These are phyloP conservation scores for Pogonocherus hispidulus DNA, from an alignment of 2,888 invertebrate genomes.

Conservation along the genomic window DNA sequence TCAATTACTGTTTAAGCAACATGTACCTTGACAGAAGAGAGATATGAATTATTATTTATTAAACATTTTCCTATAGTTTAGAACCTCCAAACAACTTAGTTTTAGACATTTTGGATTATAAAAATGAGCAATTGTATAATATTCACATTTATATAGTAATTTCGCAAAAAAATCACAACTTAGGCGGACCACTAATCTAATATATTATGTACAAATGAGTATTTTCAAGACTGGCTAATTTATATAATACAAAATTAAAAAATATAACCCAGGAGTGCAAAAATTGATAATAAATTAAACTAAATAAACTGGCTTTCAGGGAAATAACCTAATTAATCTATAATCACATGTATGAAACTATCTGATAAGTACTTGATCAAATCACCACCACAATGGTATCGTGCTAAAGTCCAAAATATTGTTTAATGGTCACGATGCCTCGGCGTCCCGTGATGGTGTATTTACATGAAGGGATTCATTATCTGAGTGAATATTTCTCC, in stretches of 20 bases:
- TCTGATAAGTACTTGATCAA: slow-evolving; percentile 56
- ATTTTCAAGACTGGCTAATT: slow-evolving; percentile 64
- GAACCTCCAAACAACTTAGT: slow-evolving; percentile 40
- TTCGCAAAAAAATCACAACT: slow-evolving; percentile 60
- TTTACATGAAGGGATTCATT: slow-evolving; percentile 72
- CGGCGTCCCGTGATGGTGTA: slow-evolving; percentile 64
- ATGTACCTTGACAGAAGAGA: slow-evolving; percentile 45
- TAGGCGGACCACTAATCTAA: slow-evolving; percentile 65
- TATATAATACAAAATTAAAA: slow-evolving; percentile 47
- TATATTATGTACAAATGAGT: slow-evolving; percentile 65
- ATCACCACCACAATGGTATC: slow-evolving; percentile 68
- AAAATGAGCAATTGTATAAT: slow-evolving; percentile 64
- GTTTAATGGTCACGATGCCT: slow-evolving; percentile 66
- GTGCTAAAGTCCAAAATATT: slow-evolving; percentile 63
- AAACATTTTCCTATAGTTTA: slow-evolving; percentile 23
- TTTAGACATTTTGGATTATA: slow-evolving; percentile 44
- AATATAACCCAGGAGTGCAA: slow-evolving; percentile 39
- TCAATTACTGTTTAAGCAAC: slow-evolving; percentile 46
- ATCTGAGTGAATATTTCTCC: slow-evolving; percentile 83
- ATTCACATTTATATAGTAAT: slow-evolving; percentile 60
- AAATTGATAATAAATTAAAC: slow-evolving; percentile 47
- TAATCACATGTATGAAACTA: slow-evolving; percentile 64
- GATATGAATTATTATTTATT: slow-evolving; percentile 43
- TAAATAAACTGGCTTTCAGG: slow-evolving; percentile 63
- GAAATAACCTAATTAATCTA: slow-evolving; percentile 63